A percentile compares a stretch with the other conserved stretches of the same genome.
Evolutionary conservation across 1,140 invertebrate genomes (phyloP).

Genomic region (Pogonomyrmex californicus): DNA sequence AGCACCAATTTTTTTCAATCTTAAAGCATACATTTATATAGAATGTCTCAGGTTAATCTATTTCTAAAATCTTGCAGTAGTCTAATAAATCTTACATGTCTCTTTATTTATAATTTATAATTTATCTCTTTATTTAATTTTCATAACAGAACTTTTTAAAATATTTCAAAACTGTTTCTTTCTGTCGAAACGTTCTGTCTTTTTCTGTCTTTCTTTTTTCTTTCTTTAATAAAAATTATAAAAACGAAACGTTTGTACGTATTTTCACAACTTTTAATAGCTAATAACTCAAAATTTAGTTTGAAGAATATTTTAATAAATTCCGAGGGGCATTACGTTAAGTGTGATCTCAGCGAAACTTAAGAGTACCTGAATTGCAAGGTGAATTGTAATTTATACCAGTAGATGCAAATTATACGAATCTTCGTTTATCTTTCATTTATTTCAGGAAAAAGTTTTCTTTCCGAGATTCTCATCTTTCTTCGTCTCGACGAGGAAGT

Average conservation of each 20-base stretch:
- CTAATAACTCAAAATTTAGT: neutral
- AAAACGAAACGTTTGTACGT: neutral
- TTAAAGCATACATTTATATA: neutral
- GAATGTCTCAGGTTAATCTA: neutral
- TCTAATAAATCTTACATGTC: neutral
- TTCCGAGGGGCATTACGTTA: neutral
- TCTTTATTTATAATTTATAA: neutral
- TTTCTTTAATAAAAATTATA: neutral
- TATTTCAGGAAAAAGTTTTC: neutral
- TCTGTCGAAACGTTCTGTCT: no score
- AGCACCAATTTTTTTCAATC: neutral
- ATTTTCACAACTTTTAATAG: neutral
- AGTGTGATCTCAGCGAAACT: neutral
- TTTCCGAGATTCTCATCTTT: neutral
- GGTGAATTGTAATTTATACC: slow-evolving; percentile 8
- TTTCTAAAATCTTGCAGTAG: neutral
- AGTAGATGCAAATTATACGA: slow-evolving; percentile 25
- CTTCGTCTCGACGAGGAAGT: neutral
- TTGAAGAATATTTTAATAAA: neutral
- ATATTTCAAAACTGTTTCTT: neutral
- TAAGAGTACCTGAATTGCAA: slow-evolving; percentile 21
- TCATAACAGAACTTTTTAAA: neutral
- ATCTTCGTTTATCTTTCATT: slow-evolving; percentile 19
- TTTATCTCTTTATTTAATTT: neutral
- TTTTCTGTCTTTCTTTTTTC: neutral